These are phyloP conservation scores for Trisateles emortualis DNA, from an alignment of 2,888 invertebrate species.

Conservation along the genomic window DNA sequence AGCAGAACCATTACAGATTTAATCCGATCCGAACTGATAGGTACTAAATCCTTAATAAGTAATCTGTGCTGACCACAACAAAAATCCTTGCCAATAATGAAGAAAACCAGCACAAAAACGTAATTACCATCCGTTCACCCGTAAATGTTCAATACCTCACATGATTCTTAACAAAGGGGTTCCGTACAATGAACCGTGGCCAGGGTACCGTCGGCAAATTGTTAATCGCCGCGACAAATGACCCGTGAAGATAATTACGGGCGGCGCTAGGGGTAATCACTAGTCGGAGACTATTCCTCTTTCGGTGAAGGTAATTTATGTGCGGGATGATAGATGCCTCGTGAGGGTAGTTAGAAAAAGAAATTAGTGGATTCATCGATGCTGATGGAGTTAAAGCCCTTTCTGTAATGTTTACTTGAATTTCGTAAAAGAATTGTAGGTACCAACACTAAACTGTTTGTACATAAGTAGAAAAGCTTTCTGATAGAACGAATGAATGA, in stretches of 20 bases:
- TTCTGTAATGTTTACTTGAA: not conserved
- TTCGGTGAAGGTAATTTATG: conserved; percentile 37
- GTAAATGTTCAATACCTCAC: conserved; percentile 41
- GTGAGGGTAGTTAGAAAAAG: conserved; percentile 9
- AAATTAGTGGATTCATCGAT: conserved; percentile 11
- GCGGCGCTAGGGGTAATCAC: conserved; percentile 53
- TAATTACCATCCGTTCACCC: conserved; percentile 14
- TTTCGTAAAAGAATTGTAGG: too few relatives aligned
- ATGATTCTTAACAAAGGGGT: conserved; percentile 58
- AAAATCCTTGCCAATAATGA: conserved; percentile 1
- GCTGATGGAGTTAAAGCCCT: not conserved
- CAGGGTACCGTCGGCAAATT: conserved; percentile 59
- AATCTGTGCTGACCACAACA: not conserved
- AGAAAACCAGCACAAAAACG: conserved; percentile 11
- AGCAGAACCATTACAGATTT: not conserved
- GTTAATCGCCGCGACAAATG: conserved; percentile 72
- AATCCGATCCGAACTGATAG: not conserved
- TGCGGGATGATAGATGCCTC: conserved; percentile 27
- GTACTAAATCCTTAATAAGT: not conserved
- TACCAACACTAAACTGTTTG: too few relatives aligned
- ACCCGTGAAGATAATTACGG: conserved; percentile 73
- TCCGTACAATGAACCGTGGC: conserved; percentile 56
- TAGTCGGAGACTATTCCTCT: conserved; percentile 34
- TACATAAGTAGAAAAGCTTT: too few relatives aligned
- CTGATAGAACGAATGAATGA: too few relatives aligned